Evolutionary conservation across 2,888 invertebrate species (phyloP).

Genomic region (Eledona agricola): DNA sequence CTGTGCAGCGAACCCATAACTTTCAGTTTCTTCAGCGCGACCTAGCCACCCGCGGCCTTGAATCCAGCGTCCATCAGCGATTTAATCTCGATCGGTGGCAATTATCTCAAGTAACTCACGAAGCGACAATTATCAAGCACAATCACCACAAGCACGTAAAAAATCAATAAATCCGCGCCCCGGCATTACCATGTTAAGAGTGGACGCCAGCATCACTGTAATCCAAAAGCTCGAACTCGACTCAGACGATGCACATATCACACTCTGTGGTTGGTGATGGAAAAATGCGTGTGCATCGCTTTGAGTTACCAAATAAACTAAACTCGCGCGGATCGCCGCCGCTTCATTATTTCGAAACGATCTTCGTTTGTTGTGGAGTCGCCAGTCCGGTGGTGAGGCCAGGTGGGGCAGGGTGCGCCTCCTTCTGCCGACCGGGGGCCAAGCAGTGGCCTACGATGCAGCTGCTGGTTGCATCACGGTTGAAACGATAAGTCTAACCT

Average conservation of each 20-base stretch:
- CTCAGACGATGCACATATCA: constrained; percentile 20
- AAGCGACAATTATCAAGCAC: constrained; percentile 1
- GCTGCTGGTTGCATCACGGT: too few relatives aligned
- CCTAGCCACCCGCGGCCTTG: too few relatives aligned
- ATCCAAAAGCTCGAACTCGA: constrained; percentile 14
- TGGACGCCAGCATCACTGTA: constrained; percentile 10
- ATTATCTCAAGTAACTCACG: too few relatives aligned
- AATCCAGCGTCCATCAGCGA: too few relatives aligned
- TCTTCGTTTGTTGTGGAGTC: constrained; percentile 44
- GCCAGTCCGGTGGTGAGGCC: constrained; percentile 6
- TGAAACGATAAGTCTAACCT: too few relatives aligned
- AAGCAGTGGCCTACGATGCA: too few relatives aligned
- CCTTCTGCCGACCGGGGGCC: constrained; percentile 6
- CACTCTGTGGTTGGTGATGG: constrained; percentile 15
- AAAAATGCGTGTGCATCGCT: constrained; percentile 59
- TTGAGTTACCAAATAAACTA: constrained; percentile 60
- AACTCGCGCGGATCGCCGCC: constrained; percentile 50
- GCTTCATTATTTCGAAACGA: constrained; percentile 57
- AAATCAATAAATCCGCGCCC: neutral
- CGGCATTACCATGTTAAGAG: constrained; percentile 11
- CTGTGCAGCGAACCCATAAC: too few relatives aligned
- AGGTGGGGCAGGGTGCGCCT: constrained; percentile 18
- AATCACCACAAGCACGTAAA: constrained; percentile 3
- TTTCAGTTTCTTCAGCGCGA: too few relatives aligned
- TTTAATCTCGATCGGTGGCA: too few relatives aligned